phyloP scores from a whole-genome alignment of 2,888 invertebrate species.

The Archaeoteleia sp. region DNA sequence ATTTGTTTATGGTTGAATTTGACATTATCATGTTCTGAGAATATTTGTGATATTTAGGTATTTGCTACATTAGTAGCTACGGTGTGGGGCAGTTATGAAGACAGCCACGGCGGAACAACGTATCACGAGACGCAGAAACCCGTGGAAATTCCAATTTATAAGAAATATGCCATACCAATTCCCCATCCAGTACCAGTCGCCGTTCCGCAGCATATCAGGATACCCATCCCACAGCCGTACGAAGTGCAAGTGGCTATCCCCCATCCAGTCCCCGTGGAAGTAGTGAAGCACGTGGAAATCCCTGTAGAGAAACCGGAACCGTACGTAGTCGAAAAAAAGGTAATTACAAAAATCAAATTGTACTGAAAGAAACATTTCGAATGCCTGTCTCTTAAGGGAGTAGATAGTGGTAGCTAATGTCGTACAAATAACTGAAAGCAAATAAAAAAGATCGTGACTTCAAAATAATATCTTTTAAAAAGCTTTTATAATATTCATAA shows the following conservation, averaged over 20 bases:
- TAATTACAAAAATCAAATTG: slow-evolving; percentile 40
- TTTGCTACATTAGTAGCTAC: slow-evolving; percentile 57
- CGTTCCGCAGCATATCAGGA: slow-evolving; percentile 77
- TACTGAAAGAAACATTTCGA: neutral
- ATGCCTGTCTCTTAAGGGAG: neutral
- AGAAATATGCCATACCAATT: slow-evolving; percentile 76
- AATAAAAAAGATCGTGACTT: too few species aligned
- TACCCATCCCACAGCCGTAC: slow-evolving; percentile 79
- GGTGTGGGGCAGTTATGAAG: slow-evolving; percentile 63
- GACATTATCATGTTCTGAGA: too few species aligned
- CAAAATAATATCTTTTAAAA: too few species aligned
- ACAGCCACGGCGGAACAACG: slow-evolving; percentile 62
- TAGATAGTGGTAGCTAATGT: too few species aligned
- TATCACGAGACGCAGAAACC: slow-evolving; percentile 70
- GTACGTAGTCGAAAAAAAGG: slow-evolving; percentile 78
- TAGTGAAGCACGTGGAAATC: slow-evolving; percentile 77
- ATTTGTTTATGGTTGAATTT: too few species aligned
- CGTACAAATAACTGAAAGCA: too few species aligned
- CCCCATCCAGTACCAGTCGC: slow-evolving; percentile 78
- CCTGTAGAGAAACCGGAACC: slow-evolving; percentile 78
- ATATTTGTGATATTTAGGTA: slow-evolving; percentile 56
- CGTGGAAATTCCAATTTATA: slow-evolving; percentile 70
- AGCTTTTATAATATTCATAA: too few species aligned
- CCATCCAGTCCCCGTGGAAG: slow-evolving; percentile 74
- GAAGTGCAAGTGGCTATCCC: slow-evolving; percentile 76